A percentile compares a stretch with the other conserved stretches of the same genome.
Evolutionary conservation across 2,797 vertebrate species (phyloP).

Genomic region (Phaenicophaeus curvirostris): DNA sequence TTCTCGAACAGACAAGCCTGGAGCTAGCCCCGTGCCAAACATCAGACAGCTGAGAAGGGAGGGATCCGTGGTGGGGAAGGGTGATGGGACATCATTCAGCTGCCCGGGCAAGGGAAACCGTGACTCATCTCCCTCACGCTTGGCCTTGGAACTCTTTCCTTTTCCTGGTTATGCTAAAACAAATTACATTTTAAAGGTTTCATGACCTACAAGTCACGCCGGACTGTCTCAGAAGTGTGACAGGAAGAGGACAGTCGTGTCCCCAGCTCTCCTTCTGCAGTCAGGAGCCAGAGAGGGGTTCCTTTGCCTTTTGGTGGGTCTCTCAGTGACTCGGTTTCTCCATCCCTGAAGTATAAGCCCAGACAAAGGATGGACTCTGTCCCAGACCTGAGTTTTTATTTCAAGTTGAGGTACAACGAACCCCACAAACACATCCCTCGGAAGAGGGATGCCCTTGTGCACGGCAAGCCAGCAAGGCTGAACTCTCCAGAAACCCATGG

Average conservation of each 20-base stretch:
- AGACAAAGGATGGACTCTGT: neutral
- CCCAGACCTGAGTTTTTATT: neutral
- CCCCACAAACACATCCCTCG: fast-evolving
- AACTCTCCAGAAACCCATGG: neutral
- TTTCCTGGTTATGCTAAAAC: neutral
- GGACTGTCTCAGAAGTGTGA: neutral
- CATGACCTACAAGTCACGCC: fast-evolving
- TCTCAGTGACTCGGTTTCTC: neutral
- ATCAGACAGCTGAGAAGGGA: neutral
- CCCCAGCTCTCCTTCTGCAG: neutral
- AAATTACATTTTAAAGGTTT: neutral
- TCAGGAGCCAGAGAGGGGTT: neutral
- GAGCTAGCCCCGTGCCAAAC: neutral
- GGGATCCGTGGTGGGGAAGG: neutral
- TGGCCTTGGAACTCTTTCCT: neutral
- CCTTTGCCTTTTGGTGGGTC: neutral
- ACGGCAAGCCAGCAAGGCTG: neutral
- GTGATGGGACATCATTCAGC: neutral
- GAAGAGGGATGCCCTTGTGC: neutral
- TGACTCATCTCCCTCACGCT: neutral
- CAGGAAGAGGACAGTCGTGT: neutral
- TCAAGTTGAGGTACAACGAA: fast-evolving
- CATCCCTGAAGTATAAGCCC: fast-evolving
- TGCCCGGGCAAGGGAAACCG: neutral
- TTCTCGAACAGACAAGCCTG: fast-evolving